Evolutionary conservation across 1,140 invertebrate genomes (phyloP).

Genomic region (Neodiprion virginianus): DNA sequence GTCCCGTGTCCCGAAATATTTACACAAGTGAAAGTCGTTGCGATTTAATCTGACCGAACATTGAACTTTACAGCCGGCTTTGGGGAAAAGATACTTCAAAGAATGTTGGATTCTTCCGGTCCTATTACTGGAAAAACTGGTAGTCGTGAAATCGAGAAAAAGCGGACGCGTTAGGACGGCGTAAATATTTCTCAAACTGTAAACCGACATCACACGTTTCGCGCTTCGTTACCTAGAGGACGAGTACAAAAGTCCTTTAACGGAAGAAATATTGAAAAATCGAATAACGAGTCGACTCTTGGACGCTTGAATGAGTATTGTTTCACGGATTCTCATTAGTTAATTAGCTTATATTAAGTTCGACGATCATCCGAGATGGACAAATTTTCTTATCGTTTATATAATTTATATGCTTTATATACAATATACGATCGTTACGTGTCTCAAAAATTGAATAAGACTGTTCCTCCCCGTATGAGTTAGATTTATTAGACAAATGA

Average conservation of each 20-base stretch:
- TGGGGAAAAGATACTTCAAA: background rate
- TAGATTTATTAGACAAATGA: too few relatives aligned
- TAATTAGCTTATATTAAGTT: background rate
- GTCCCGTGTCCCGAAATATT: background rate
- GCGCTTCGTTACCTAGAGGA: too few relatives aligned
- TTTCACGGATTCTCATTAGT: background rate
- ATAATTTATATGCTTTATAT: background rate
- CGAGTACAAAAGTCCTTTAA: background rate
- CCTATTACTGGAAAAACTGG: too few relatives aligned
- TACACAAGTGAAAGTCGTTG: background rate
- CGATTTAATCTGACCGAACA: background rate
- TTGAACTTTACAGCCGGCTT: background rate
- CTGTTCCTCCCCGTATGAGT: too few relatives aligned
- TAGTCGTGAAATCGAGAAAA: too few relatives aligned
- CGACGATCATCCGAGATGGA: background rate
- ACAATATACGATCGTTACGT: background rate
- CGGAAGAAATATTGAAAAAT: background rate
- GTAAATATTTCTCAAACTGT: background rate
- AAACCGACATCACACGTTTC: too few relatives aligned
- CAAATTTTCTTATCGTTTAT: background rate
- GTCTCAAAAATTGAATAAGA: background rate
- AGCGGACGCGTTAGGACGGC: background rate
- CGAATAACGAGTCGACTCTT: background rate
- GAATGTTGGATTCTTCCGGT: background rate
- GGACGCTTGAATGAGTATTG: conserved; percentile 1